A percentile compares a stretch with the other conserved stretches of the same genome.
Conservation (phyloP, 2,888 invertebrate genomes). For the Melolontha melolontha region DNA sequence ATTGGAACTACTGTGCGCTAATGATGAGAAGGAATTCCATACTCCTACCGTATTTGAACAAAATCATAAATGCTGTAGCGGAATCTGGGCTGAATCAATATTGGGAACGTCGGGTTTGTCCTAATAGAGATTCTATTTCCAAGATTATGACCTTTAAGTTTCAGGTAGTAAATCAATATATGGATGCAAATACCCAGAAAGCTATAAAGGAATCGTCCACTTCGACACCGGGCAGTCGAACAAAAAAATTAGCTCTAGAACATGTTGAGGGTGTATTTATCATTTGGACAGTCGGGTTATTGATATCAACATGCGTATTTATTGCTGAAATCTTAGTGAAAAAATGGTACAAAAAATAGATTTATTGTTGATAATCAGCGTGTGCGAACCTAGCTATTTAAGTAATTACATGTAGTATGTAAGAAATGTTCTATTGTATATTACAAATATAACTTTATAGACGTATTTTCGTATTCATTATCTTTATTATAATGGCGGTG, state of each 20-base stretch:
- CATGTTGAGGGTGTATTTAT: conserved; percentile 11
- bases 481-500: too few relatives aligned
- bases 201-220: background rate
- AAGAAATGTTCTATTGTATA: too few relatives aligned
- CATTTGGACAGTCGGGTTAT: background rate
- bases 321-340: background rate
- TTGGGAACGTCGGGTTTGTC: conserved; percentile 38
- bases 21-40: conserved; percentile 41
- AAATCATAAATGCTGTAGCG: conserved; percentile 24
- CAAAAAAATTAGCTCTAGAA: conserved; percentile 5
- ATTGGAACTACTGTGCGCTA: conserved; percentile 36
- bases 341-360: background rate
- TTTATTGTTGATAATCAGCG: too few relatives aligned
- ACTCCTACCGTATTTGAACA: conserved; percentile 27
- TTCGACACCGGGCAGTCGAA: background rate
- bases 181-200: conserved; percentile 11
- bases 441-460: too few relatives aligned
- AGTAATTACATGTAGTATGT: too few relatives aligned
- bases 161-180: conserved; percentile 3
- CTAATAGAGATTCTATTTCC: too few relatives aligned
- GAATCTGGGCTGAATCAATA: conserved; percentile 24
- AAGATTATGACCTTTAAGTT: background rate
- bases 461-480: too few relatives aligned
- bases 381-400: too few relatives aligned
- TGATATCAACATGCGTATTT: background rate